Base-by-base conservation (phyloP, 2,113 vertebrate genomes). In the Laterallus jamaicensis region DNA sequence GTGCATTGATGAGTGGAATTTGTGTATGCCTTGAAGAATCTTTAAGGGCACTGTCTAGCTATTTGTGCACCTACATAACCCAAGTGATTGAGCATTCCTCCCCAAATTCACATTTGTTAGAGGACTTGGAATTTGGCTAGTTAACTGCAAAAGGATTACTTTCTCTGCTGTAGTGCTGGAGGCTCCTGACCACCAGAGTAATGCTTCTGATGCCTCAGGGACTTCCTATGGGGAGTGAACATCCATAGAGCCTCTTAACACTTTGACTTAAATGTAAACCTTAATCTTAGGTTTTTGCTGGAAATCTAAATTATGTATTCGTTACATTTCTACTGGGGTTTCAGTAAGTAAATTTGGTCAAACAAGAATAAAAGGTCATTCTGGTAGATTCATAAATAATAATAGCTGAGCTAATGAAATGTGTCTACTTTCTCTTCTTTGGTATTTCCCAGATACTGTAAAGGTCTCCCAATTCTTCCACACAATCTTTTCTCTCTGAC, bases 321-420 rank as follows among this genome's bases (percentile, higher is more conserved):
- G 35, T 64, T 91, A 75, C 37, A 56, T 89, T 95, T 89, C 80
- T 31, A 60, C 37, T 73, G 77, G 54, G 54, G 24, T 84, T 96
- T 88, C 68, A 47, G 55, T 88, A 77, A 86, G 82, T 80, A 96
- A 90, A 96, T 94, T 85, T 95, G 88, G 78, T 92, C 81, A 82
- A 78, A 56, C 37, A 77, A 64, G 35, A 58, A 82, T 86, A 39
- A 92, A 92, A 93, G 64, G 44, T 88, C 81, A 60, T 88, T 94
- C 54, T 62, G 37, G 35, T 60, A 84, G 93, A 59, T 82, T 92
- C 26, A 83, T 78, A 60, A 93, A 75, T 89, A 93, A 60, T 87
- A 87, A 70, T 66, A 81, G n/a, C 76, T 79, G 70, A 92, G 20
- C 29, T 83, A 56, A 88, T 79, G 78, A 82, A 95, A 95, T 63